A percentile compares a stretch with the other conserved stretches of the same genome.
phyloP scores from a whole-genome alignment of 2,113 vertebrate genomes.

The Catharus bicknelli region DNA sequence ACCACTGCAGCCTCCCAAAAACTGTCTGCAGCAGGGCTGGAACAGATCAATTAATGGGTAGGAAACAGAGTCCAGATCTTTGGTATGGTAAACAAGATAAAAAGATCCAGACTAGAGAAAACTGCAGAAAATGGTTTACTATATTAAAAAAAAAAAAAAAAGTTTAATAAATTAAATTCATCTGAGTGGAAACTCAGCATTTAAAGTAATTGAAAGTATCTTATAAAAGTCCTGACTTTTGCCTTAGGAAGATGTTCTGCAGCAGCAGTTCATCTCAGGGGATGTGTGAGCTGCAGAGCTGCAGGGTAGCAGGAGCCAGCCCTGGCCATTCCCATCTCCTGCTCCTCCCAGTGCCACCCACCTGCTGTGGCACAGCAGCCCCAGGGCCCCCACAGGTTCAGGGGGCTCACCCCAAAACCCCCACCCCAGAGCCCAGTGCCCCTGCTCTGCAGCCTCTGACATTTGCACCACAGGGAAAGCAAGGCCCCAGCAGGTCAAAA shows the following conservation, averaged over 20 bases:
- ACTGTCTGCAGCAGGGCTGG: not conserved
- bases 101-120: not conserved
- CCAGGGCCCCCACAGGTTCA: not conserved
- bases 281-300: accelerated
- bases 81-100: not conserved
- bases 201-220: not conserved
- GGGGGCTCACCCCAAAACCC: not conserved
- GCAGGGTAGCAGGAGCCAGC: not conserved
- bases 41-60: not conserved
- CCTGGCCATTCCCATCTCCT: not conserved
- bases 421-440: not conserved
- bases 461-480: not conserved
- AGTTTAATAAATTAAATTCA: not conserved
- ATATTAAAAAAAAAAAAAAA: not conserved
- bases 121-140: not conserved
- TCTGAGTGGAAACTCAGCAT: not conserved
- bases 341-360: not conserved
- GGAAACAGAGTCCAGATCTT: not conserved
- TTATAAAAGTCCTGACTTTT: not conserved
- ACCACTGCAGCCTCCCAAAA: not conserved
- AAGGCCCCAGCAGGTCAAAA: not conserved
- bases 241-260: not conserved
- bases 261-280: not conserved
- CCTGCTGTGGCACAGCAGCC: not conserved
- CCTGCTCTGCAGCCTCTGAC: not conserved